Evolutionary conservation across 2,888 invertebrate genomes (phyloP), one percentile per base, ranked within the genome.

Genomic region (Autographa pulchrina): DNA sequence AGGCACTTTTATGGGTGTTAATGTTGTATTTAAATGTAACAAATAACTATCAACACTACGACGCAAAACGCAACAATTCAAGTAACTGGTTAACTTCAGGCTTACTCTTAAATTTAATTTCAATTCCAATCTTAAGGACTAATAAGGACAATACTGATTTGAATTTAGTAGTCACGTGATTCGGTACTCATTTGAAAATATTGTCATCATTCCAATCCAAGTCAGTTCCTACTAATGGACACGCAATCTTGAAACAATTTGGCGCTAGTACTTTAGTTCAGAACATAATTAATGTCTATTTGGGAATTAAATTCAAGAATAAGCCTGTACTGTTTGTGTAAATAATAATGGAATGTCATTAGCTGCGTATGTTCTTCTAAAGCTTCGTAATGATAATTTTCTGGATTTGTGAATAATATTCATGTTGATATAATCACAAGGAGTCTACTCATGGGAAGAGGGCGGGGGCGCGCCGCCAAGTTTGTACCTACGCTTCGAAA

Each of bases 401-500:
- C 81, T 85, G 85, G 85, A 82, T 84, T 80, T 74, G 16, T 59
- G 66, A 75, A 77, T 69, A 75, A 77, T 74, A 62, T 68, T 80
- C 70, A 72, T 72, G 69, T 72, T 62, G 71, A 68, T 56, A 70
- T 74, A 73, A 74, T 77, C 70, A 71, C 66, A 69, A 73, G 75
- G 70, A 66, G 65, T 74, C 81, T 76, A 77, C 73, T 82, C 70
- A 69, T 69, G 69, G 76, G 73, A 74, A 66, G 74, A 66, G 68
- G 79, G 77, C 78, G 76, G 65, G 41, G 74, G 70, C 73, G 74
- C 76, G 67, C 78, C 76, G 35, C 65, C 72, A 60, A 60, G 59
- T 82, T 81, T 78, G 76, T 85, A 85, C 82, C 89, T 89, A 84
- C 90, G 90, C 88, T 86, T 89, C 48, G 81, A 65, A 73, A 77